A percentile compares a stretch with the other conserved stretches of the same genome.
These are phyloP conservation scores for Anhinga rufa DNA, from an alignment of 2,113 vertebrate species.

Conservation along the genomic window DNA sequence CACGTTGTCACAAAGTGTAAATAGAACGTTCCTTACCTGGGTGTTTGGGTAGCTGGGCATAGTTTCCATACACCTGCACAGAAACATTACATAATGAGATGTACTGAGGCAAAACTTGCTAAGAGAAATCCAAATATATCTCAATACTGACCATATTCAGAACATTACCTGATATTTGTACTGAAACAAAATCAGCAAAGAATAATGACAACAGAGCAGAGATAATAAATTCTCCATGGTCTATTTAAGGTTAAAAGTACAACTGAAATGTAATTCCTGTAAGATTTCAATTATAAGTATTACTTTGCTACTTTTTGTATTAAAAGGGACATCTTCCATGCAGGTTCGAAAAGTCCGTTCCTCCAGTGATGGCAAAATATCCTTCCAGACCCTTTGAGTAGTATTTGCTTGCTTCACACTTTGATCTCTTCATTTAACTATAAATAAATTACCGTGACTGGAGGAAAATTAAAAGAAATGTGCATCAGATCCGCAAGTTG, in stretches of 20 bases:
- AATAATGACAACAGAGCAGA: conserved; percentile 14
- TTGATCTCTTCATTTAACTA: not conserved
- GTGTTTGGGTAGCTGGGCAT: conserved; percentile 70
- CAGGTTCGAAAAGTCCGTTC: not conserved
- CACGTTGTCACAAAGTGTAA: not conserved
- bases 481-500: not conserved
- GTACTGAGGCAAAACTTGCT: not conserved
- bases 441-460: not conserved
- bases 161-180: conserved; percentile 76
- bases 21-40: conserved; percentile 78
- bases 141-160: not conserved
- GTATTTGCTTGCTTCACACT: not conserved
- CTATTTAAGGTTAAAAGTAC: not conserved
- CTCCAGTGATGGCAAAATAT: not conserved
- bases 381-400: not conserved
- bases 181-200: conserved; percentile 71
- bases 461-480: not conserved
- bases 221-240: conserved; percentile 53
- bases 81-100: not conserved
- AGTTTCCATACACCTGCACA: conserved; percentile 77
- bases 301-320: not conserved
- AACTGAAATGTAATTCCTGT: not conserved
- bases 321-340: not conserved
- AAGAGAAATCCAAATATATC: not conserved
- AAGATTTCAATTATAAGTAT: not conserved